Evolutionary conservation across 2,113 vertebrate species (phyloP).

Genomic region (Sinocyclocheilus rhinocerous): DNA sequence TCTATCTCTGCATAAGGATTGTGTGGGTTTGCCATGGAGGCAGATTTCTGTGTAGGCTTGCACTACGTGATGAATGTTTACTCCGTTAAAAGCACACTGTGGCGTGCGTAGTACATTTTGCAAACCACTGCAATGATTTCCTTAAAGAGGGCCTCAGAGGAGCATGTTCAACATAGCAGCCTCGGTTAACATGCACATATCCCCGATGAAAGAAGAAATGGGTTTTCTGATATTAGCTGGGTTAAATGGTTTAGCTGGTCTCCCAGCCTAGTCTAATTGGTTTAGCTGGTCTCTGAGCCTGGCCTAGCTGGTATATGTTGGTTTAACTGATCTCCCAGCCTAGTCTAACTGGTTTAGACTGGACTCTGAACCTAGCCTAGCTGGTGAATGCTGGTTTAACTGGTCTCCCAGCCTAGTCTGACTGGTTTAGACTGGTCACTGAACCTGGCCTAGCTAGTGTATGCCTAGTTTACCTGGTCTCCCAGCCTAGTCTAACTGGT

Average conservation of each 20-base stretch:
- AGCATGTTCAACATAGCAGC: background rate
- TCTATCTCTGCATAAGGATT: conserved; percentile 25
- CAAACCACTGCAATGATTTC: background rate
- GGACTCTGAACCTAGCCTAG: background rate
- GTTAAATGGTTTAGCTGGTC: background rate
- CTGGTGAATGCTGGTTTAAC: background rate
- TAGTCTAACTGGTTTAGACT: too few relatives aligned
- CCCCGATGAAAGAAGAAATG: background rate
- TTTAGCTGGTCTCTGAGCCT: background rate
- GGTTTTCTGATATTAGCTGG: background rate
- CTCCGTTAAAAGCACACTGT: conserved; percentile 10
- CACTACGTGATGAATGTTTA: conserved; percentile 32
- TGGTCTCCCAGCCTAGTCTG: background rate
- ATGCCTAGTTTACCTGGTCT: background rate
- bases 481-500: too few relatives aligned
- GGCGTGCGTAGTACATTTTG: background rate
- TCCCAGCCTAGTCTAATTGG: background rate
- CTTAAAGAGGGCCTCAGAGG: background rate
- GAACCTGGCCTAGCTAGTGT: background rate
- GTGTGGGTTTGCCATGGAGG: conserved; percentile 33
- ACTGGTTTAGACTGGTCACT: background rate
- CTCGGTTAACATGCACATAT: background rate
- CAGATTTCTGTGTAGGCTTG: conserved; percentile 17
- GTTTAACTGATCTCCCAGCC: background rate
- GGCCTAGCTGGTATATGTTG: background rate